Evolutionary conservation across 2,797 vertebrate species (phyloP).

Genomic region (Phataginus tetradactyla): DNA sequence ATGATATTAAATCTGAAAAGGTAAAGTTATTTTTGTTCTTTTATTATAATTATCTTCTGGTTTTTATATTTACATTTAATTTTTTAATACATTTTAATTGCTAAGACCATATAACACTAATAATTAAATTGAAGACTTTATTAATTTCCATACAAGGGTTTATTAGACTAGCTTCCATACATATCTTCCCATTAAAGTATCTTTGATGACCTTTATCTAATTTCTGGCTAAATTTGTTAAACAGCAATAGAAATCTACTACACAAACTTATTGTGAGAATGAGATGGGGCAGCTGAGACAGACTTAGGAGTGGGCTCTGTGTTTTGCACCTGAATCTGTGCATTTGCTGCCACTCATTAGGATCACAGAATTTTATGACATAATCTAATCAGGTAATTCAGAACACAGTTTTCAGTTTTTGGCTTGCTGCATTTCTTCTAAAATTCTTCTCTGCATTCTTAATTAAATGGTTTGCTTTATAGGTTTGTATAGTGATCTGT

Average conservation of each 20-base stretch:
- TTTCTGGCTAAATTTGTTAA: neutral
- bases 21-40: neutral
- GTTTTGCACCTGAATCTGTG: too few species aligned
- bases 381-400: neutral
- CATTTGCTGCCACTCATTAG: too few species aligned
- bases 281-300: too few species aligned
- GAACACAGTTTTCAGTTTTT: conserved; percentile 50
- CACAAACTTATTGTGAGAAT: too few species aligned
- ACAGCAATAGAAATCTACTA: too few species aligned
- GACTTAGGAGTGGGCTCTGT: too few species aligned
- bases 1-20: neutral
- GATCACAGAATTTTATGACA: conserved; percentile 19
- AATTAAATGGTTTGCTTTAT: conserved; percentile 50
- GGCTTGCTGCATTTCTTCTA: conserved; percentile 41
- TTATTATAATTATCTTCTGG: neutral
- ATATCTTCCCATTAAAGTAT: neutral
- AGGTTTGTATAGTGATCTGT: neutral
- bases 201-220: neutral
- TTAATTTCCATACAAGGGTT: neutral
- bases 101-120: neutral
- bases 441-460: conserved; percentile 19
- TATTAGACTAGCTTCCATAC: neutral
- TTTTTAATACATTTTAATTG: neutral
- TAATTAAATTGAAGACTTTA: neutral
- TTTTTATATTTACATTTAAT: neutral